Conservation (phyloP, 2,888 invertebrate genomes). For the Panopea generosa region DNA sequence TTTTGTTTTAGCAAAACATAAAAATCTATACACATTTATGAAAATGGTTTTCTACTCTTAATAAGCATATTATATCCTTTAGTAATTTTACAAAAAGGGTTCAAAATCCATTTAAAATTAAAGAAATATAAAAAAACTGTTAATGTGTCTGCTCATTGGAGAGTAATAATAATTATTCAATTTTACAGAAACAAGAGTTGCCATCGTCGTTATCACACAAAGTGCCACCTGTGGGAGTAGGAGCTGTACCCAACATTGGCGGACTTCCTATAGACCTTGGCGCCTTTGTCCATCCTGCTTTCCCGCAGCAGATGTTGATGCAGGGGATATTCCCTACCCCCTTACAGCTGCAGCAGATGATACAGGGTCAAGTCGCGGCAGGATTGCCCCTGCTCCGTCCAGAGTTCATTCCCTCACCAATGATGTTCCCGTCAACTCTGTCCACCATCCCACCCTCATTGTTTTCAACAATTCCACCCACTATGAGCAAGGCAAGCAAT, state of each 20-base stretch:
- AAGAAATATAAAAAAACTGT: too few species aligned
- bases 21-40: too few species aligned
- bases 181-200: constrained; percentile 27
- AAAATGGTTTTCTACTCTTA: too few species aligned
- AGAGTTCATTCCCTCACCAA: constrained; percentile 24
- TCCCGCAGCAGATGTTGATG: constrained; percentile 54
- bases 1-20: too few species aligned
- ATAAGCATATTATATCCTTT: too few species aligned
- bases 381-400: constrained; percentile 49
- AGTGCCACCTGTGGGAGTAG: constrained; percentile 7
- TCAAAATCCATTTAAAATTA: too few species aligned
- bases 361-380: constrained; percentile 61
- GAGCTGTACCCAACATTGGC: constrained; percentile 34
- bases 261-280: constrained; percentile 55
- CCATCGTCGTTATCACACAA: neutral
- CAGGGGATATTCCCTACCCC: constrained; percentile 60
- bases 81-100: too few species aligned
- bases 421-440: constrained; percentile 53
- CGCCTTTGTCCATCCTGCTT: constrained; percentile 56
- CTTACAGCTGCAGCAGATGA: constrained; percentile 61
- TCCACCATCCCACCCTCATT: constrained; percentile 29
- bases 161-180: too few species aligned
- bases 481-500: constrained; percentile 22
- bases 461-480: constrained; percentile 41
- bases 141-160: too few species aligned